These are phyloP conservation scores for Pardosa pseudoannulata DNA, from an alignment of 2,888 invertebrate genomes.

Conservation along the genomic window DNA sequence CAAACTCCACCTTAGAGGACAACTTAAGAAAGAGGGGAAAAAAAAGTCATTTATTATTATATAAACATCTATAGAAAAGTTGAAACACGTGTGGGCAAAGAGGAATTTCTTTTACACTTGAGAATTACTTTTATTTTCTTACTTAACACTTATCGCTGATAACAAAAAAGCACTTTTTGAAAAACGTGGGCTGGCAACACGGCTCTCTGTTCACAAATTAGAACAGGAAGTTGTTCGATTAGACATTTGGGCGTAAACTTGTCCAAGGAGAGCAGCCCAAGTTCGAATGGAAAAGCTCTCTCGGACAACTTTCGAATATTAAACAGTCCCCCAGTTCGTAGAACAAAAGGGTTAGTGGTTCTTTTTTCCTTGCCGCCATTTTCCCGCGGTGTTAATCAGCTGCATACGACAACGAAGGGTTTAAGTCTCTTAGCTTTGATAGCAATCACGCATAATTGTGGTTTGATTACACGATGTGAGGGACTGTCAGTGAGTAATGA, in stretches of 20 bases:
- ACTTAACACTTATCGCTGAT: not conserved
- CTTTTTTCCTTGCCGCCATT: not conserved
- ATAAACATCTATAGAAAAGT: not conserved
- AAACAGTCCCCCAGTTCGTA: not conserved
- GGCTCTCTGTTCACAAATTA: not conserved
- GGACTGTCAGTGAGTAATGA: not conserved
- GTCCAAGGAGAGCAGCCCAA: slow-evolving; percentile 12
- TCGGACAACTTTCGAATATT: not conserved
- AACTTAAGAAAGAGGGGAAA: not conserved
- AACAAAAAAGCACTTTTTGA: not conserved
- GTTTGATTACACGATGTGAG: not conserved
- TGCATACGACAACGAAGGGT: not conserved
- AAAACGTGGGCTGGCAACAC: slow-evolving; percentile 7
- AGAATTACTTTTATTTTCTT: slow-evolving; percentile 15
- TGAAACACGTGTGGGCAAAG: not conserved
- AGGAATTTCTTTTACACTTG: not conserved
- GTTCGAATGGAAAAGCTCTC: not conserved
- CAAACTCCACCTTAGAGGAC: not conserved
- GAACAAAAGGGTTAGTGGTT: slow-evolving; percentile 10
- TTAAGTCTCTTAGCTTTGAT: not conserved
- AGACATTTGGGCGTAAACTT: slow-evolving; percentile 9
- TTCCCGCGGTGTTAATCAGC: slow-evolving; percentile 3
- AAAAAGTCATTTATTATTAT: not conserved
- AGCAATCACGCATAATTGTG: not conserved
- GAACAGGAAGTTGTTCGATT: slow-evolving; percentile 17